These are phyloP conservation scores for Hyposoter didymator DNA, from an alignment of 2,888 invertebrate genomes.

Conservation along the genomic window DNA sequence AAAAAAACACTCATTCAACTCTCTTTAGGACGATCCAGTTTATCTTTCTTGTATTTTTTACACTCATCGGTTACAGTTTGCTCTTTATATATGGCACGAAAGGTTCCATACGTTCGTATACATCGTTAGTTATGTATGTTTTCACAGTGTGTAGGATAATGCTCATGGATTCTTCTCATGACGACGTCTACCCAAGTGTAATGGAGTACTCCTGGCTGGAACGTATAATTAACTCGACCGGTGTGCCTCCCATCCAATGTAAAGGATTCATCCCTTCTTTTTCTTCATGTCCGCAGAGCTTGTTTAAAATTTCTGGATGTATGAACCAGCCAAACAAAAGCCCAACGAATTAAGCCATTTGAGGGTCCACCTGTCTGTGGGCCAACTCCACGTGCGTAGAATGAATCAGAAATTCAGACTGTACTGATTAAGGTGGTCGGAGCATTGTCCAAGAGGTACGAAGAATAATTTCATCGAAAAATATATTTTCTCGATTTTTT, in stretches of 20 bases:
- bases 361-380: slow-evolving; percentile 63
- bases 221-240: slow-evolving; percentile 70
- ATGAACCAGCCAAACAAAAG: slow-evolving; percentile 32
- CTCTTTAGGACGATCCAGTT: background rate
- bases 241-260: slow-evolving; percentile 63
- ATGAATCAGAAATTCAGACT: slow-evolving; percentile 57
- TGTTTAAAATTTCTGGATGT: slow-evolving; percentile 29
- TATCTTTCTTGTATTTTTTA: background rate
- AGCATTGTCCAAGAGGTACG: background rate
- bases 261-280: slow-evolving; percentile 58
- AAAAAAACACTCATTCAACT: background rate
- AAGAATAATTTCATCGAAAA: background rate
- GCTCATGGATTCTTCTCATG: slow-evolving; percentile 31
- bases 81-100: background rate
- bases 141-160: slow-evolving; percentile 13
- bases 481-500: background rate
- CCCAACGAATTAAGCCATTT: slow-evolving; percentile 49
- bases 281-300: slow-evolving; percentile 33
- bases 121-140: slow-evolving; percentile 16
- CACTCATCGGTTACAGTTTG: background rate
- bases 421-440: background rate
- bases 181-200: slow-evolving; percentile 57
- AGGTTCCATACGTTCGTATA: slow-evolving; percentile 7
- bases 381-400: slow-evolving; percentile 48
- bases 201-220: slow-evolving; percentile 67